Conservation (phyloP, 2,888 invertebrate species). For the Bombyx huttoni region DNA sequence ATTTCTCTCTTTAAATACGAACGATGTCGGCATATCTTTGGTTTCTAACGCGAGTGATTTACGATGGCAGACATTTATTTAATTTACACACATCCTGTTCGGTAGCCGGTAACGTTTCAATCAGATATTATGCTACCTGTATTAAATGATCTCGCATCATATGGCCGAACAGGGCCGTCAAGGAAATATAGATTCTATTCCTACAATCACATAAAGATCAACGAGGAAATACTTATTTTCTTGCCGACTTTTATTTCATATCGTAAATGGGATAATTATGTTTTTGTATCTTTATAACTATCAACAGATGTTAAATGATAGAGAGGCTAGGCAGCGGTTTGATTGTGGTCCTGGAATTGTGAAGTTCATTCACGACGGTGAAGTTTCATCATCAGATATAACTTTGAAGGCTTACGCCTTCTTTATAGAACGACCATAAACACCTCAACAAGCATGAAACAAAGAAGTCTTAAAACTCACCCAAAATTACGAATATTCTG, state of each 20-base stretch:
- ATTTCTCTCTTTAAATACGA: neutral
- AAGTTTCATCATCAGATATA: too few relatives aligned
- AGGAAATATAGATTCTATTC: too few relatives aligned
- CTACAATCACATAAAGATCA: too few relatives aligned
- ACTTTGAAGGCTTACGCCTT: too few relatives aligned
- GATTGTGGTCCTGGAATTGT: too few relatives aligned
- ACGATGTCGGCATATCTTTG: neutral
- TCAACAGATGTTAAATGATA: neutral
- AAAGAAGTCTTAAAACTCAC: too few relatives aligned
- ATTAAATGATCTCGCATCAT: conserved; percentile 8
- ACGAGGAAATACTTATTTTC: neutral
- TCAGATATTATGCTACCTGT: conserved; percentile 13
- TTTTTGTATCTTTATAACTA: neutral
- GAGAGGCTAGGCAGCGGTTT: too few relatives aligned
- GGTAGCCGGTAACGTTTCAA: conserved; percentile 9
- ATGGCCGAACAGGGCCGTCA: neutral
- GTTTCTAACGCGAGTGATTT: conserved; percentile 8
- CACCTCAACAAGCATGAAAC: too few relatives aligned
- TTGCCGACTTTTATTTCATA: neutral
- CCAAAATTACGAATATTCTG: too few relatives aligned
- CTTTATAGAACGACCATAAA: too few relatives aligned
- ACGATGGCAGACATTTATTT: conserved; percentile 9
- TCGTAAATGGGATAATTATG: neutral
- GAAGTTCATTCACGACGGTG: too few relatives aligned
- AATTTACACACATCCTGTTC: conserved; percentile 13